phyloP scores from a whole-genome alignment of 2,113 vertebrate species.

The Myrmophylax atrothorax region DNA sequence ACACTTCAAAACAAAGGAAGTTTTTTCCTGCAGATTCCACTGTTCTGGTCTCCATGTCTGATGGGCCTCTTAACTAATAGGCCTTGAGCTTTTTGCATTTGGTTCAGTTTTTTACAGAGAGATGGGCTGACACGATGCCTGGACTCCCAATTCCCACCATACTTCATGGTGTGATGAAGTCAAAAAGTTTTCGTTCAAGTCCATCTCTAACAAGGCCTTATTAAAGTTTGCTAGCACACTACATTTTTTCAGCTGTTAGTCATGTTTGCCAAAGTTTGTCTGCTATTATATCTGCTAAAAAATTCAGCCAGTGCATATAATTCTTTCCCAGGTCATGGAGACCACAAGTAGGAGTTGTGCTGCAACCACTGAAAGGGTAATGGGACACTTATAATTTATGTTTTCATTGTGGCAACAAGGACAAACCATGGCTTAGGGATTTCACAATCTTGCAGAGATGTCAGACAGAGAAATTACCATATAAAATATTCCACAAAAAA shows the following conservation, averaged over 20 bases:
- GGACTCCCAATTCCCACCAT: background rate
- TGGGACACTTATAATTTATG: background rate
- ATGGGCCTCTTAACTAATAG: background rate
- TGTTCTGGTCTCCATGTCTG: background rate
- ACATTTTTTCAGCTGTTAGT: background rate
- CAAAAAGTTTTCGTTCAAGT: background rate
- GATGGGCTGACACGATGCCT: background rate
- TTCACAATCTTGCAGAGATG: background rate
- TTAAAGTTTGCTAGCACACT: background rate
- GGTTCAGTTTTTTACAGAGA: background rate
- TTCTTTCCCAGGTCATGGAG: background rate
- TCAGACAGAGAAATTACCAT: background rate
- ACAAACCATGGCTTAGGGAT: background rate
- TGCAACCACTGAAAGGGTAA: background rate
- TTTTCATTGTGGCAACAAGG: background rate
- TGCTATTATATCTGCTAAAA: background rate
- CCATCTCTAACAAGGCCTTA: background rate
- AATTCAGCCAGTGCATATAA: background rate
- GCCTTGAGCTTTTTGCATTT: background rate
- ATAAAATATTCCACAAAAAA: background rate
- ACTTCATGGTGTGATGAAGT: background rate
- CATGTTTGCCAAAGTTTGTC: background rate
- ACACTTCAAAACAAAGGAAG: background rate
- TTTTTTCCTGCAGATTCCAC: background rate
- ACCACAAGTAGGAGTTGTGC: background rate